phyloP scores from a whole-genome alignment of 2,113 vertebrate genomes.

The Ceyx margarethae region DNA sequence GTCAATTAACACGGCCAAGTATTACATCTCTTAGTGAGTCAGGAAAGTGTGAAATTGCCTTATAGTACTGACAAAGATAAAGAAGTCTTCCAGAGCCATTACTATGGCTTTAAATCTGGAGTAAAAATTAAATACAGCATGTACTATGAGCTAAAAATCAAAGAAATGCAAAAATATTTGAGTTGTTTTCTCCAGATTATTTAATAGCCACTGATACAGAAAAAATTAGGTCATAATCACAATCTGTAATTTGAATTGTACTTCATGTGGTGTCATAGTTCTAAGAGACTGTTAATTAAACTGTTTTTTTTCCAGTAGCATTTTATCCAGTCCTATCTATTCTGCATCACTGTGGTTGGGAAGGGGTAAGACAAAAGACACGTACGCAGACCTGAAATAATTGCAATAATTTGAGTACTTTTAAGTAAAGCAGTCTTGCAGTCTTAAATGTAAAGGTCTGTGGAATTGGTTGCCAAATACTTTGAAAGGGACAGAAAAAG shows the following conservation, averaged over 20 bases:
- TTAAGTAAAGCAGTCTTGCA: no score
- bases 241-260: neutral
- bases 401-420: neutral
- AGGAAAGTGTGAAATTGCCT: conserved; percentile 70
- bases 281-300: neutral
- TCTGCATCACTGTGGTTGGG: neutral
- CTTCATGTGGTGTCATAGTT: neutral
- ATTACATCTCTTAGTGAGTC: conserved; percentile 63
- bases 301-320: neutral
- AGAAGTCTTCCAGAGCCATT: conserved; percentile 47
- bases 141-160: neutral
- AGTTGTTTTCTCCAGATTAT: neutral
- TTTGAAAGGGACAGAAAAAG: neutral
- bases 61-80: conserved; percentile 60
- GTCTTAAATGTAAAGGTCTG: no score
- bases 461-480: no score
- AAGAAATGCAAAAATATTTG: neutral
- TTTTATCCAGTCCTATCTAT: conserved; percentile 15
- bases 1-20: conserved; percentile 71
- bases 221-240: neutral
- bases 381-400: neutral
- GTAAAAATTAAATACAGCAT: conserved; percentile 46
- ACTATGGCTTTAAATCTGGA: neutral
- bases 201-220: neutral
- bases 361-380: neutral